phyloP scores from a whole-genome alignment of 2,113 vertebrate genomes.

The Leiothrix lutea region DNA sequence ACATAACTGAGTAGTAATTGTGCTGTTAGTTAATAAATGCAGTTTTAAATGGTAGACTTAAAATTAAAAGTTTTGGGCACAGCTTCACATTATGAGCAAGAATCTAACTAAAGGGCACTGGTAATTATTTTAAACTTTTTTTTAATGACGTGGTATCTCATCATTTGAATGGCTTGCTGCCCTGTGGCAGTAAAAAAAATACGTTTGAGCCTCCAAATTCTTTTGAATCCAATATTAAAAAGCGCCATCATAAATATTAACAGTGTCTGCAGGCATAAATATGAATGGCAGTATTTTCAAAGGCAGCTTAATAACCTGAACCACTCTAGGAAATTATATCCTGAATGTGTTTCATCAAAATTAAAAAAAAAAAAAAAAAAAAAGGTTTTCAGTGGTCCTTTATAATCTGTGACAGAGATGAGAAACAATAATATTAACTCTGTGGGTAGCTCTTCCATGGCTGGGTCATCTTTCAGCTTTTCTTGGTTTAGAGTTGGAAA shows the following conservation, averaged over 20 bases:
- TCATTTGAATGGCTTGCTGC: neutral
- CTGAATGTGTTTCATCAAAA: neutral
- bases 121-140: neutral
- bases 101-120: neutral
- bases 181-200: neutral
- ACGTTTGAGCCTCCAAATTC: neutral
- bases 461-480: neutral
- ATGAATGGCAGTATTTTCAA: constrained; percentile 3
- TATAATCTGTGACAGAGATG: neutral
- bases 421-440: neutral
- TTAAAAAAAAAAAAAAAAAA: neutral
- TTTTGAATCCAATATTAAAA: neutral
- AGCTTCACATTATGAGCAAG: neutral
- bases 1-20: neutral
- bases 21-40: neutral
- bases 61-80: neutral
- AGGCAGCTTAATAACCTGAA: constrained; percentile 17
- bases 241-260: neutral
- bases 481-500: neutral
- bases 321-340: neutral
- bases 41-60: neutral
- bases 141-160: neutral
- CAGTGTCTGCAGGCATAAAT: neutral
- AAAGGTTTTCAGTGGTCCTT: neutral
- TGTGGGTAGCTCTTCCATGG: neutral